Base-by-base conservation (phyloP, 2,113 vertebrate species). In the Saguinus midas region DNA sequence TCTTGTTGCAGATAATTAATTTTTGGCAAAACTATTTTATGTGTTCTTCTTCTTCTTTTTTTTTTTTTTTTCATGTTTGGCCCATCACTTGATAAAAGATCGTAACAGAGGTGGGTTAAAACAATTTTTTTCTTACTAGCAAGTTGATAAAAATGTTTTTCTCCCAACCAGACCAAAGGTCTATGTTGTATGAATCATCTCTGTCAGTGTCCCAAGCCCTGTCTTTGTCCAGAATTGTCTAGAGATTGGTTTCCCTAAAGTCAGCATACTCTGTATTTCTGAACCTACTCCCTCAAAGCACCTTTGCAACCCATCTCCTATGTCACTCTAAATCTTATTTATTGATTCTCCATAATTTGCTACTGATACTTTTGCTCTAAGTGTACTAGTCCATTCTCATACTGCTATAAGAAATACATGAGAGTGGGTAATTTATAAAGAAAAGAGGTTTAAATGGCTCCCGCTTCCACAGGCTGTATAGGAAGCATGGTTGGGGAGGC, bases 141-240 rank as follows among this genome's bases (percentile, higher is more conserved):
- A 92, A 83, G 32, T 87, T 68, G 48, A 78, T 83, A 40, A 82
- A 91, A 82, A 61, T 72, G 4, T 70, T 61, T 73, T 68, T 61
- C 10, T 3, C 27, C 70, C 4, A 83, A 70, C 4, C 32, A 96
- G 57, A 85, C 35, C 55, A 80, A 58, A 70, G 48, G 37, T 70
- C 27, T 75, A 1, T 73, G n/a, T 84, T n/a, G 3, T 58, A 94
- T 58, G 55, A 85, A 57, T 73, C 23, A 32, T 94, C 37, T 92
- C 57, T 58, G 58, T 64, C 75, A 88, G 12, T n/a, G 4, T 76
- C 32, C 32, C 5, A 78, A 89, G 37, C 37, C 18, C 89, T 13
- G 10, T 6, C 10, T 0, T 68, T 0, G 0, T 37, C 80, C 3
- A 12, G 23, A 32, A 29, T 29, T 50, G 40, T 50, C 32, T 14